Conservation (phyloP, 1,140 invertebrate species). For the Leucophenga varia region DNA sequence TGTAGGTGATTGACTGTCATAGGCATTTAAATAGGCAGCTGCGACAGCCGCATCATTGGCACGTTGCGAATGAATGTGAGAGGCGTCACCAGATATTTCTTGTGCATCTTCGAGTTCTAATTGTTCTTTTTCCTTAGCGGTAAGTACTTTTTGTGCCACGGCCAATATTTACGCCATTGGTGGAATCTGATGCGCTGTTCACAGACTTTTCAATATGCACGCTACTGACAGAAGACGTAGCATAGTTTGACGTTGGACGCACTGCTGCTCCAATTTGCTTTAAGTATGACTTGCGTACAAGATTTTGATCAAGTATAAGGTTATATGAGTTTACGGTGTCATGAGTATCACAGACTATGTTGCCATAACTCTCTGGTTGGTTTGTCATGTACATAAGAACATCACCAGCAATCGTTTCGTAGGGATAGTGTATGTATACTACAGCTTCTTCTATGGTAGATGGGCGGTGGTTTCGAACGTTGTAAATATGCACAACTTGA, state of each 20-base stretch:
- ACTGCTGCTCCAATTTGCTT: slow-evolving; percentile 40
- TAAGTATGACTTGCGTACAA: slow-evolving; percentile 47
- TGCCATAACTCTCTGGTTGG: slow-evolving; percentile 74
- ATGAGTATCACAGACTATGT: slow-evolving; percentile 69
- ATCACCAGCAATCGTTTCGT: slow-evolving; percentile 73
- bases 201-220: slow-evolving; percentile 32
- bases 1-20: too few species aligned
- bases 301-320: slow-evolving; percentile 44
- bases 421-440: slow-evolving; percentile 81
- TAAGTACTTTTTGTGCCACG: slow-evolving; percentile 21
- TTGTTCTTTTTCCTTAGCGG: slow-evolving; percentile 43
- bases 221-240: slow-evolving; percentile 56
- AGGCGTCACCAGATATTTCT: slow-evolving; percentile 54
- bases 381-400: slow-evolving; percentile 84
- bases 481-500: slow-evolving; percentile 81
- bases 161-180: slow-evolving; percentile 28
- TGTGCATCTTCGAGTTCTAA: slow-evolving; percentile 49
- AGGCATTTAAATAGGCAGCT: too few species aligned
- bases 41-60: slow-evolving; percentile 30
- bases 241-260: neutral
- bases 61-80: slow-evolving; percentile 45
- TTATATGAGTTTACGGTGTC: slow-evolving; percentile 66
- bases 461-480: slow-evolving; percentile 80
- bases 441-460: slow-evolving; percentile 77
- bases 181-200: slow-evolving; percentile 10